Evolutionary conservation across 2,888 invertebrate genomes (phyloP), one percentile per base, ranked within the genome.

Genomic region (Oxytorus armatus): DNA sequence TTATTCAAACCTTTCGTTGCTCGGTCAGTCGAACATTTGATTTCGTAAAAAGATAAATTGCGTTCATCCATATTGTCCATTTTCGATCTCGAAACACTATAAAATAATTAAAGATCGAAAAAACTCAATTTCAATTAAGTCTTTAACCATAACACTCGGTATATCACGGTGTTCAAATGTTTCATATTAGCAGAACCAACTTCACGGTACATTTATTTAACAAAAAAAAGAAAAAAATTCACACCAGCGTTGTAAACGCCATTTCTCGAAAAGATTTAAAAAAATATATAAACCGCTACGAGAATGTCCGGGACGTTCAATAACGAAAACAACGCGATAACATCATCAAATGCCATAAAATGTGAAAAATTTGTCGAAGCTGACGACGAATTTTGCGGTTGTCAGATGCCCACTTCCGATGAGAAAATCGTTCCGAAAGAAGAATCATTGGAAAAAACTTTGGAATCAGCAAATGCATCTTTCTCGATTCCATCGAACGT

Each of bases 271-370:
- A 69, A 57, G 16, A 47, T 36, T 23, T 18, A 55, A 49, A 36
- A 33, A 36, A 36, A 39, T 21, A 16, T 8, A 16, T 33, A 3
- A 21, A 21, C 14, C 3, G 11, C 39, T 10, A 39, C n/a, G 25
- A 74, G n/a, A 1, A 74, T 63, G 63, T 65, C 73, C 21, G 63
- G 18, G 16, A 55, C 21, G 65, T 53, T 29, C 11, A 16, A 18
- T 0, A 21, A 29, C 3, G 55, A 29, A 1, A 53, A 44, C 14
- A 55, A 25, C 1, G 65, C 21, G 42, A 74, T 25, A 18, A 57
- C n/a, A 57, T 74, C 47, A 23, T 36, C 74, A 14, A 18, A 8
- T 16, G 49, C 14, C 1, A 2, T 5, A 8, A 14, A 25, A 14
- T 14, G 25, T 8, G 51, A 11, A 29, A 51, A 18, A 29, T 29